Evolutionary conservation across 2,113 vertebrate genomes (phyloP), one percentile per base, ranked within the genome.

Genomic region (Ophthalmolycus amberensis): DNA sequence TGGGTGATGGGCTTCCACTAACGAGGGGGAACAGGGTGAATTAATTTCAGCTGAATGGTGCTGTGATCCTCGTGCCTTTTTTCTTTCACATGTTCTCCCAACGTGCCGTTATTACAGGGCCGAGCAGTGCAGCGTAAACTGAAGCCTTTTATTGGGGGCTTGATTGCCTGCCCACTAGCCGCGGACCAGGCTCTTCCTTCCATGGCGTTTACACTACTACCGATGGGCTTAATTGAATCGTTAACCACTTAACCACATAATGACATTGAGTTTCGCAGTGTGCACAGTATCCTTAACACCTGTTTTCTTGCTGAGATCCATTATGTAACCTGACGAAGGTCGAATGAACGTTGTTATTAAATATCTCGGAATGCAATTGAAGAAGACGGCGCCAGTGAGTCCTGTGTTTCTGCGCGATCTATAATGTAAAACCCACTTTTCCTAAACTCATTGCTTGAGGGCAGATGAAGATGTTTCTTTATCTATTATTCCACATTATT

Each of bases 1-100:
- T 58, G 70, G 46, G 16, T 73, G 80, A 84, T 44, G 79, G 54
- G 46, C 52, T 77, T 82, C 25, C 12, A 32, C 18, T 84, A 79
- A 79, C 78, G 65, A 82, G 27, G 29, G 68, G 48, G 32, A 84
- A 81, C 67, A 29, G 32, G 66, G 40, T 74, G 44, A 71, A 75
- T 80, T 25, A 27, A 75, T 67, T 74, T 42, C 50, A 75, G 2
- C 34, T 60, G 44, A 76, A 37, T 12, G 25, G 20, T 27, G n/a
- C 18, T 80, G 18, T 80, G 48, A 71, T 40, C 65, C 29, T 50
- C 16, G 34, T 64, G 56, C 27, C 38, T 52, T 79, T 32, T 75
- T 71, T 38, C 6, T 42, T 52, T 58, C 37, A 71, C 20, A 34
- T 37, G 38, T 32, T 48, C 38, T 25, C 32, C 40, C 15, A 75